Conservation (phyloP, 1,140 invertebrate genomes). For the Diplogasteroides magnus region DNA sequence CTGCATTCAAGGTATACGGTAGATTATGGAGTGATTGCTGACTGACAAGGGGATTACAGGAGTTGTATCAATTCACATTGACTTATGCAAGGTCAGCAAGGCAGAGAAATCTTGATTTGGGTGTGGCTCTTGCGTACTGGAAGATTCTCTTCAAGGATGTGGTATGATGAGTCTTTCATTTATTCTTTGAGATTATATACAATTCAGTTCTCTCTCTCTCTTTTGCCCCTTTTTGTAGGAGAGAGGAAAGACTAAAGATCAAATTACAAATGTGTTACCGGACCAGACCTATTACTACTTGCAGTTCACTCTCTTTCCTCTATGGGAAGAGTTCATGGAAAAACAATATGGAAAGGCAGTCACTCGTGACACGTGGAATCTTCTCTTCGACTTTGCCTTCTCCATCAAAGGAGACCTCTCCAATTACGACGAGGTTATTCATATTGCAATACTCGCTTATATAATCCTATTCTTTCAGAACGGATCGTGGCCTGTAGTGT, state of each 20-base stretch:
- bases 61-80: conserved; percentile 22
- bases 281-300: not conserved
- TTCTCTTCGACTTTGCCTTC: conserved; percentile 17
- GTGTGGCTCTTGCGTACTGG: conserved; percentile 17
- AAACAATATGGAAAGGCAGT: conserved; percentile 10
- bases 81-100: conserved; percentile 17
- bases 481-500: too few species aligned
- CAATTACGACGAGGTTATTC: conserved; percentile 23
- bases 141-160: conserved; percentile 15
- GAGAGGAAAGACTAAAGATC: not conserved
- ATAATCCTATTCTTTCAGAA: too few species aligned
- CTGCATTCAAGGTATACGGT: too few species aligned
- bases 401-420: conserved; percentile 13
- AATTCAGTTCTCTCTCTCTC: not conserved
- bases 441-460: too few species aligned
- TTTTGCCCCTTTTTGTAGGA: not conserved
- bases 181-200: not conserved
- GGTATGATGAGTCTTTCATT: not conserved
- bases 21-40: not conserved
- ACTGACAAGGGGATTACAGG: not conserved
- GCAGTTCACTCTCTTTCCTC: not conserved
- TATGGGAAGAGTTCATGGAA: conserved; percentile 19
- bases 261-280: too few species aligned
- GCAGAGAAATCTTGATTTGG: conserved; percentile 18
- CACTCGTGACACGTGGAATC: conserved; percentile 14